Evolutionary conservation across 2,113 vertebrate genomes (phyloP), one percentile per base, ranked within the genome.

Genomic region (Phocoena sinus): DNA sequence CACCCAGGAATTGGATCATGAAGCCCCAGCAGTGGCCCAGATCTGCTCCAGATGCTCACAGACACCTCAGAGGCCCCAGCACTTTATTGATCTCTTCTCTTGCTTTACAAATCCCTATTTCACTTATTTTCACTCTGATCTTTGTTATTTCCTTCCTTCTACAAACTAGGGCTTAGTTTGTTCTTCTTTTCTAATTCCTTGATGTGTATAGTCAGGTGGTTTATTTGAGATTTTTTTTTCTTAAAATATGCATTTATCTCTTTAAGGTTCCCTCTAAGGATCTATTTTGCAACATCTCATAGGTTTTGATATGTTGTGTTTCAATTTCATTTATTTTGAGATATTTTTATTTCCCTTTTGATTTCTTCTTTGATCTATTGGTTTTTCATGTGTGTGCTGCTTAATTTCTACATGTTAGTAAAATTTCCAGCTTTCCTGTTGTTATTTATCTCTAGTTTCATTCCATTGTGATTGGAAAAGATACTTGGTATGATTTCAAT

Each of bases 21-120:
- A 53, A 21, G 18, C 28, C 74, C 9, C 28, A 12, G 2, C 14
- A 2, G 4, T 17, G 4, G 15, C 8, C 14, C 14, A 18, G 2
- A 15, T 17, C 41, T 26, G 9, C 47, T 77, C 44, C 18, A 44
- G 44, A 44, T 44, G 2, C 28, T 47, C 3, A 1, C 28, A 4
- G 17, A 17, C 18, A 25, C 31, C 11, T n/a, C 47, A 21, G 74
- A n/a, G 47, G 47, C 3, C 6, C 31, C 10, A 6, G 28, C 31
- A 3, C 47, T 31, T 15, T 17, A 53, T 17, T 53, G 50, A 53
- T 53, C 50, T 53, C 50, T 53, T 79, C 4, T 53, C n/a, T 79
- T 20, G 47, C 47, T 53, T 79, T 79, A 31, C 9, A 53, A 31
- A 17, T 33, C 73, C 47, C 8, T 50, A 50, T 76, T 76, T 76